phyloP scores from a whole-genome alignment of 2,113 vertebrate genomes.

The Cinclus mexicanus region DNA sequence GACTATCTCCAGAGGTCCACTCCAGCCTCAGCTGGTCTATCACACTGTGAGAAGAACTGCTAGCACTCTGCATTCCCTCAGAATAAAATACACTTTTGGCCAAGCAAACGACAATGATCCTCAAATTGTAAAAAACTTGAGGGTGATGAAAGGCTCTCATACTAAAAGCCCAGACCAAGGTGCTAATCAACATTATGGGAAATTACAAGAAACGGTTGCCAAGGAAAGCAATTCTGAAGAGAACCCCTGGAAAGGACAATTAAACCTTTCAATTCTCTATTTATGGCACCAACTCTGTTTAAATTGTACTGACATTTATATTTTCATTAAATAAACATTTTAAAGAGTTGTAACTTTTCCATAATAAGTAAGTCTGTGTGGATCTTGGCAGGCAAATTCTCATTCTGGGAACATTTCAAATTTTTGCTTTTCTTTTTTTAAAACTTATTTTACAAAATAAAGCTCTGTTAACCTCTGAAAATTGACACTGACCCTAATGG shows the following conservation, averaged over 20 bases:
- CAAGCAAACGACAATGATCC: not conserved
- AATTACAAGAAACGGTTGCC: not conserved
- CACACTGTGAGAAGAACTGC: not conserved
- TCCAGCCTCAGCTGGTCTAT: not conserved
- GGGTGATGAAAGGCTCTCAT: not conserved
- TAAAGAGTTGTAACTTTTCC: conserved; percentile 57
- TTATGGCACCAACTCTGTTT: not conserved
- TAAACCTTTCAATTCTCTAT: conserved; percentile 16
- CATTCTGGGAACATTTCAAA: not conserved
- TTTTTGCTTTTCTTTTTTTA: not conserved
- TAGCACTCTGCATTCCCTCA: not conserved
- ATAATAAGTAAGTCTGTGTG: conserved; percentile 55
- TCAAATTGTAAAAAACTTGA: not conserved
- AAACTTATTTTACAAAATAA: not conserved
- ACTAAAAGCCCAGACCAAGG: not conserved
- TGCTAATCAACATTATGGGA: not conserved
- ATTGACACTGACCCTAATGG: not conserved
- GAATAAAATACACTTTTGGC: not conserved
- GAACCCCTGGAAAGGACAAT: conserved; percentile 37
- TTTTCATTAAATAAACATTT: conserved; percentile 70
- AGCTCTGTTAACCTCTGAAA: not conserved
- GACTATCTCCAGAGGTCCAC: not conserved
- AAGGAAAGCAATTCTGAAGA: conserved; percentile 30
- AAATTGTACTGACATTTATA: conserved; percentile 22
- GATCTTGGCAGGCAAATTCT: conserved; percentile 43